These are phyloP conservation scores for Sphyrna mokarran DNA, from an alignment of 2,113 vertebrate genomes.

Conservation along the genomic window DNA sequence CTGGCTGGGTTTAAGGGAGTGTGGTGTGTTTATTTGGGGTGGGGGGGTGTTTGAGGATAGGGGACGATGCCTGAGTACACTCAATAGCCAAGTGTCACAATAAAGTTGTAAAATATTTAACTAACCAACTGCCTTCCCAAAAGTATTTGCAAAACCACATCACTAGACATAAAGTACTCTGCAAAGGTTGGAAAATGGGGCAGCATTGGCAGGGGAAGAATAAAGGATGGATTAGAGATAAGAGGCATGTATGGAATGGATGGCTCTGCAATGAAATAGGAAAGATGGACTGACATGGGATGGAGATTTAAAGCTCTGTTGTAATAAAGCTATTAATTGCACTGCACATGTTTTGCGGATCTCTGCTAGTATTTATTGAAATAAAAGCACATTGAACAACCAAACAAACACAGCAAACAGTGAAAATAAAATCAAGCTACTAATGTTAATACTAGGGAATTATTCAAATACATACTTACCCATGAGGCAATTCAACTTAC, in stretches of 20 bases:
- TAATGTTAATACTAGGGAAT: background rate
- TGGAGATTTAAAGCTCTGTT: background rate
- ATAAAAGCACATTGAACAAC: background rate
- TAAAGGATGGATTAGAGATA: background rate
- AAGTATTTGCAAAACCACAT: background rate
- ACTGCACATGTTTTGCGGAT: background rate
- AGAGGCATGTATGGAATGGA: background rate
- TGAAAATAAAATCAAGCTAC: background rate
- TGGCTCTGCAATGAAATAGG: background rate
- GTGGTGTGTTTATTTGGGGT: background rate
- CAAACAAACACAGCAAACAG: background rate
- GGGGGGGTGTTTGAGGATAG: too few species aligned
- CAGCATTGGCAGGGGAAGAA: background rate
- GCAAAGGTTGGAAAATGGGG: too few species aligned
- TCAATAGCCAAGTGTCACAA: background rate
- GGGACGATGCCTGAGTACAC: background rate
- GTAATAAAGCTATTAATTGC: background rate
- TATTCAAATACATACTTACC: constrained; percentile 30
- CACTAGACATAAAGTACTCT: background rate
- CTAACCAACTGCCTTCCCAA: background rate
- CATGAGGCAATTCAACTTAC: constrained; percentile 59
- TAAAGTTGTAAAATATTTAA: background rate
- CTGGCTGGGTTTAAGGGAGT: background rate
- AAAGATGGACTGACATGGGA: background rate
- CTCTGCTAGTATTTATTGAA: background rate